A percentile compares a stretch with the other conserved stretches of the same genome.
Evolutionary conservation across 2,797 vertebrate genomes (phyloP).

Genomic region (Jordanella pulchra): DNA sequence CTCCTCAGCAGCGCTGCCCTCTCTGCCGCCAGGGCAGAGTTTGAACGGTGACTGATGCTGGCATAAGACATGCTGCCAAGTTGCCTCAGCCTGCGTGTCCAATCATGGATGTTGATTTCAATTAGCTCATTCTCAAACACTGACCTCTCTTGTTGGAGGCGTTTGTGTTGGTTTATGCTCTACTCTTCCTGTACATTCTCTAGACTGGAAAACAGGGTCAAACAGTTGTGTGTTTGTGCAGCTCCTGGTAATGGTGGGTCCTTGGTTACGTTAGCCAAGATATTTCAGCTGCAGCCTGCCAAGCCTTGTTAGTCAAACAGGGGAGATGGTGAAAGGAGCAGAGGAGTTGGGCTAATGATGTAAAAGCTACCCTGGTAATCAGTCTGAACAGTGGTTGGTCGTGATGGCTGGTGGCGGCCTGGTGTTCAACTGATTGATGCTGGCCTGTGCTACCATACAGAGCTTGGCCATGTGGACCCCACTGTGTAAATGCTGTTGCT

Average conservation of each 20-base stretch:
- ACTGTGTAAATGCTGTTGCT: conserved; percentile 80
- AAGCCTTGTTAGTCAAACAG: conserved; percentile 66
- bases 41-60: conserved; percentile 72
- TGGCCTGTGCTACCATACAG: conserved; percentile 60
- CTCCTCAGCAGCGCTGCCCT: conserved; percentile 60
- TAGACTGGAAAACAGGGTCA: conserved; percentile 49
- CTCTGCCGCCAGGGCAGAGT: conserved; percentile 50
- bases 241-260: conserved; percentile 53
- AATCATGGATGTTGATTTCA: conserved; percentile 80
- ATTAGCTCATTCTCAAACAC: conserved; percentile 73
- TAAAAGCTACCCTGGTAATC: conserved; percentile 76
- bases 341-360: conserved; percentile 69
- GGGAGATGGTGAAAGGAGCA: conserved; percentile 42
- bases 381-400: conserved; percentile 76
- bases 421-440: conserved; percentile 76
- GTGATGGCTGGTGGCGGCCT: conserved; percentile 64
- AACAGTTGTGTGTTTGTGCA: conserved; percentile 52
- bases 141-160: conserved; percentile 69
- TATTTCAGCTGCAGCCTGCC: conserved; percentile 65
- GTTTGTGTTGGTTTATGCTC: conserved; percentile 47
- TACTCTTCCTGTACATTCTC: conserved; percentile 28
- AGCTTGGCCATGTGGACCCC: conserved; percentile 72
- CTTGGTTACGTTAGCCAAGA: conserved; percentile 57
- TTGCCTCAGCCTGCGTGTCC: conserved; percentile 60
- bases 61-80: conserved; percentile 70